Conservation (phyloP, 1,140 invertebrate genomes). For the Leptinotarsa undecemlineata region DNA sequence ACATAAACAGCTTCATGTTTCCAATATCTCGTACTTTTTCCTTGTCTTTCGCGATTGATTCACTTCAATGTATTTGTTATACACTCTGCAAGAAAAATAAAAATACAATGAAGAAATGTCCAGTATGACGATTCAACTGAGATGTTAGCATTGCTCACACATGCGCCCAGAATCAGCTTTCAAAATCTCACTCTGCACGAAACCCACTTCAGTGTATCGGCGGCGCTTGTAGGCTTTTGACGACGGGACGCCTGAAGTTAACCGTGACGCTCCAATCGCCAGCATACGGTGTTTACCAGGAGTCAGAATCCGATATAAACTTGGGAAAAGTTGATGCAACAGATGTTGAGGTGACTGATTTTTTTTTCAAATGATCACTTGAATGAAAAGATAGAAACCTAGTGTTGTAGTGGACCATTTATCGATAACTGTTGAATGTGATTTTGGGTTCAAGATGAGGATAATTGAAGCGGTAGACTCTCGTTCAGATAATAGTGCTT, state of each 20-base stretch:
- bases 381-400: not conserved
- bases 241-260: not conserved
- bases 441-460: not conserved
- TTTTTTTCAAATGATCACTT: not conserved
- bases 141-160: constrained; percentile 17
- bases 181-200: constrained; percentile 11
- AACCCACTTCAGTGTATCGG: constrained; percentile 2
- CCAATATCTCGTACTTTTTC: too few relatives aligned
- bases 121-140: constrained; percentile 11
- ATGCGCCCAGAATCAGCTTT: constrained; percentile 14
- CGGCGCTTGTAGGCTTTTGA: not conserved
- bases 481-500: not conserved
- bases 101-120: constrained; percentile 2
- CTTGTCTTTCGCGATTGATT: not conserved
- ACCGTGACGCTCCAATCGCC: not conserved
- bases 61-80: not conserved
- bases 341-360: not conserved
- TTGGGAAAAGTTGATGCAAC: too few relatives aligned
- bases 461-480: not conserved
- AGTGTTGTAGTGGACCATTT: not conserved
- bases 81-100: not conserved
- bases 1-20: too few relatives aligned
- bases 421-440: not conserved
- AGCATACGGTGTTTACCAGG: too few relatives aligned
- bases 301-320: too few relatives aligned